These are phyloP conservation scores for Entomyzon cyanotis DNA, from an alignment of 2,113 vertebrate genomes.

Conservation along the genomic window DNA sequence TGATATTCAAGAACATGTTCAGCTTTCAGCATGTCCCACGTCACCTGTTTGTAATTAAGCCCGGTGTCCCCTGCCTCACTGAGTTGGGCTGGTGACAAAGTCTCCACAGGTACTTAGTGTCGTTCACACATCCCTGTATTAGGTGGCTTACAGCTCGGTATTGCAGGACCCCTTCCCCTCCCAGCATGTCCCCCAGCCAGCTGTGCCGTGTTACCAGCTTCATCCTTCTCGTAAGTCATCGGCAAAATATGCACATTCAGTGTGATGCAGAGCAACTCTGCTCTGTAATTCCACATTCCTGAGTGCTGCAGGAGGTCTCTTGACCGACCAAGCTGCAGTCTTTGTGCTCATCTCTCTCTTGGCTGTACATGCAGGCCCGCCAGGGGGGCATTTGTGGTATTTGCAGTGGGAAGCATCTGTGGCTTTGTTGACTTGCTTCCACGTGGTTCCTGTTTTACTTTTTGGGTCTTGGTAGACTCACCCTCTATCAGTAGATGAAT, in stretches of 20 bases:
- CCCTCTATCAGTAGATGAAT: background rate
- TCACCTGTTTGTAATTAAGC: conserved; percentile 6
- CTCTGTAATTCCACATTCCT: conserved; percentile 48
- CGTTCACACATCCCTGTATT: background rate
- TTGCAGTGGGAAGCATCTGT: background rate
- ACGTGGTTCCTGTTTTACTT: background rate
- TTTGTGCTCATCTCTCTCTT: background rate
- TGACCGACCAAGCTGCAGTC: background rate
- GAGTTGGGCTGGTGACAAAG: background rate
- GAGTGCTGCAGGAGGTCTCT: conserved; percentile 3
- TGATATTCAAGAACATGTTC: background rate
- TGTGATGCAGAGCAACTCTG: background rate
- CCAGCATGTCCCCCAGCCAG: background rate
- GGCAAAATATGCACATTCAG: background rate
- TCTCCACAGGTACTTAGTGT: background rate
- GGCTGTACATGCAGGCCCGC: background rate
- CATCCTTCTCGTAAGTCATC: background rate
- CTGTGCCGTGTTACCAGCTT: background rate
- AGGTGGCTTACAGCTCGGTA: background rate
- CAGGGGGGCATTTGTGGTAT: background rate
- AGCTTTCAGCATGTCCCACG: background rate
- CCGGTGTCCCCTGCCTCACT: background rate
- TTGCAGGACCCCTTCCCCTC: background rate
- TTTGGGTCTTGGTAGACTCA: background rate
- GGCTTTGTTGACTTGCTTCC: background rate